Conservation (phyloP, 2,113 vertebrate species). For the Nothocercus nigrocapillus region DNA sequence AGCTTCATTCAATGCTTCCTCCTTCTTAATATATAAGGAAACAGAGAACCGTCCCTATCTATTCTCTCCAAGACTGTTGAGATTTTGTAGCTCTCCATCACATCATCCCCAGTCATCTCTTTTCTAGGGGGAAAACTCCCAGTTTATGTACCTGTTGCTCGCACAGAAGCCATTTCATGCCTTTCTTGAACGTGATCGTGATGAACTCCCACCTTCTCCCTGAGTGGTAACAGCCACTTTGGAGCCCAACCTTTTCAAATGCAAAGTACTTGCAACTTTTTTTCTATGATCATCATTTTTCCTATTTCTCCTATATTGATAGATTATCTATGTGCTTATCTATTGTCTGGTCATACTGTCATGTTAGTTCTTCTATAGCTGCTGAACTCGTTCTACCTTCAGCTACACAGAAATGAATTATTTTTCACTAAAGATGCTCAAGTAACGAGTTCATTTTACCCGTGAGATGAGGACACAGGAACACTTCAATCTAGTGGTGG, state of each 20-base stretch:
- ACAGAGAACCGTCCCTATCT: background rate
- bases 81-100: background rate
- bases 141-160: background rate
- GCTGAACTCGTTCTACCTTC: background rate
- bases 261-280: background rate
- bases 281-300: background rate
- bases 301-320: background rate
- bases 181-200: background rate
- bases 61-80: background rate
- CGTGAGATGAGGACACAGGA: background rate
- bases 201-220: background rate
- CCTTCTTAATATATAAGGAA: background rate
- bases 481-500: background rate
- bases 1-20: background rate
- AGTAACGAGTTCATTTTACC: background rate
- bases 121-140: background rate
- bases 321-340: background rate
- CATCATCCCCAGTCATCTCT: background rate
- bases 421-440: background rate
- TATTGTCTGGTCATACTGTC: background rate
- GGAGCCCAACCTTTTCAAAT: background rate
- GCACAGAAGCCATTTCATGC: background rate
- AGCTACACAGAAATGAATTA: background rate
- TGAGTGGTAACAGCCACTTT: background rate
- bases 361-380: background rate